A percentile compares a stretch with the other conserved stretches of the same genome.
phyloP scores from a whole-genome alignment of 2,113 vertebrate genomes.

The Phocoena phocoena region DNA sequence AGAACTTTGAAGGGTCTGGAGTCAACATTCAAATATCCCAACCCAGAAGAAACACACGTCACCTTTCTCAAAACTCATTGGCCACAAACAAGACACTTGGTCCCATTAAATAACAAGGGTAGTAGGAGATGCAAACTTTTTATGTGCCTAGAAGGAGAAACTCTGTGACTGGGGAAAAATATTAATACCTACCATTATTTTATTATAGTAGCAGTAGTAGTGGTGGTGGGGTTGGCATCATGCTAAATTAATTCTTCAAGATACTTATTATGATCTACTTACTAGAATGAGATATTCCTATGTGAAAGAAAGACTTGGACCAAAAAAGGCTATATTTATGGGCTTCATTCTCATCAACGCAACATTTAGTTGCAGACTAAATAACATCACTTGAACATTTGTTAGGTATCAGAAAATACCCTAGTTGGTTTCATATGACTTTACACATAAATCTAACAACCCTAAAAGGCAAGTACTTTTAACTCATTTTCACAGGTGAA shows the following conservation, averaged over 20 bases:
- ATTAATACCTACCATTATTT: not conserved
- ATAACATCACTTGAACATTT: not conserved
- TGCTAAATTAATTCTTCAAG: not conserved
- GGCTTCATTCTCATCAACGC: not conserved
- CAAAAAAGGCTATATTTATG: not conserved
- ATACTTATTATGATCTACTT: not conserved
- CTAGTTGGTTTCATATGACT: not conserved
- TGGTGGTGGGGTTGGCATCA: not conserved
- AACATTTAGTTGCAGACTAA: not conserved
- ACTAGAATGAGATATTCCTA: not conserved
- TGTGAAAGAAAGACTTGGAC: not conserved
- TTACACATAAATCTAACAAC: not conserved
- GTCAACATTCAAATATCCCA: not conserved
- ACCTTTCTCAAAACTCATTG: not conserved
- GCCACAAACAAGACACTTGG: not conserved
- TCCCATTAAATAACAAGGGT: not conserved
- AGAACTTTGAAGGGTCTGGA: not conserved
- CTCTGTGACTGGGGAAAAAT: not conserved
- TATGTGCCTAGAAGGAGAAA: not conserved
- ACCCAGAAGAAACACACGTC: not conserved
- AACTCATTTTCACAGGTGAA: not conserved
- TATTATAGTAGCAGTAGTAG: not conserved
- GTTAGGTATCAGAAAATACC: not conserved
- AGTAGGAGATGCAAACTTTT: not conserved
- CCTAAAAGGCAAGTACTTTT: not conserved